phyloP scores from a whole-genome alignment of 1,140 invertebrate genomes.

The Cydia amplana region DNA sequence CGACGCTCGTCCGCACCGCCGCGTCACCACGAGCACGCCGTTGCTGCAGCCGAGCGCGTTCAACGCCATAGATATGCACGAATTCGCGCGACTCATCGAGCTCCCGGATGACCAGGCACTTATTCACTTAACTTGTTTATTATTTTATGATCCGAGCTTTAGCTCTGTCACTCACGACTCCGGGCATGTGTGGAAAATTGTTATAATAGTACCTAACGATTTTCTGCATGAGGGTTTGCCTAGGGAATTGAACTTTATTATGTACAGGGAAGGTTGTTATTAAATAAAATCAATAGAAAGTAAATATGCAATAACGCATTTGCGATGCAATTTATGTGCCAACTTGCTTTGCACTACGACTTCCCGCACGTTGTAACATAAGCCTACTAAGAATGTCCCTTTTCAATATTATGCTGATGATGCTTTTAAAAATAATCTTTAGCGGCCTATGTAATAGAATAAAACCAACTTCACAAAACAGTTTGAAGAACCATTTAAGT shows the following conservation, averaged over 20 bases:
- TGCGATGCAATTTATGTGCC: background rate
- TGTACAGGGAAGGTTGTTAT: background rate
- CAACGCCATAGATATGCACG: slow-evolving; percentile 45
- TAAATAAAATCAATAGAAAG: background rate
- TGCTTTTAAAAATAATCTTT: no score
- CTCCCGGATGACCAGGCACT: slow-evolving; percentile 58
- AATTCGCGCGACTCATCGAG: slow-evolving; percentile 56
- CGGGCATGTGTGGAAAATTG: background rate
- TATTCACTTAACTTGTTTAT: slow-evolving; percentile 33
- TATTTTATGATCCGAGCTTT: slow-evolving; percentile 14
- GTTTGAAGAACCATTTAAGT: no score
- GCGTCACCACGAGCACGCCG: slow-evolving; percentile 22
- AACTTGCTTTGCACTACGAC: background rate
- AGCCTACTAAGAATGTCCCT: background rate
- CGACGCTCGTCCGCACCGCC: slow-evolving; percentile 47
- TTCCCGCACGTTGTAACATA: background rate
- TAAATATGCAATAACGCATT: background rate
- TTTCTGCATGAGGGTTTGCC: background rate
- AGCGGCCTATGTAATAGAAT: no score
- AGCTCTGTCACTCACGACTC: slow-evolving; percentile 5
- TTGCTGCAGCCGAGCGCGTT: background rate
- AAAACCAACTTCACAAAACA: no score
- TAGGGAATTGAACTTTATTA: background rate
- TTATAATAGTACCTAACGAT: background rate
- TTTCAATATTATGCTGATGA: no score